Conservation (phyloP, 2,797 vertebrate genomes). For the Enteromius unitaeniatus region DNA sequence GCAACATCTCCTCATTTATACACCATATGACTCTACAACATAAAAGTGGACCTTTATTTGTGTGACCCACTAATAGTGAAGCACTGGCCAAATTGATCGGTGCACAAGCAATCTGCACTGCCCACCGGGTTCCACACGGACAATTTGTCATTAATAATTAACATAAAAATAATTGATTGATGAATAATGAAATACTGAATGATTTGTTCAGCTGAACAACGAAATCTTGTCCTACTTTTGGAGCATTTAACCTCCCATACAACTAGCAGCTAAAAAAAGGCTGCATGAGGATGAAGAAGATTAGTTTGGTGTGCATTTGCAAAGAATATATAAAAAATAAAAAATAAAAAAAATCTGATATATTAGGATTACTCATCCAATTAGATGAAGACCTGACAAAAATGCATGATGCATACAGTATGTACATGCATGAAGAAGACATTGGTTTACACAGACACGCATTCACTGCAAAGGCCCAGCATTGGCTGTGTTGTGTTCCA, state of each 20-base stretch:
- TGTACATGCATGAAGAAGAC: background rate
- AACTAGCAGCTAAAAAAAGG: background rate
- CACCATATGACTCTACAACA: background rate
- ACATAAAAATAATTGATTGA: slow-evolving; percentile 28
- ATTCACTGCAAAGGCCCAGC: background rate
- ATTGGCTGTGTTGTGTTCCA: slow-evolving; percentile 42
- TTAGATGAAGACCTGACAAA: background rate
- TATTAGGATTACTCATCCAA: background rate
- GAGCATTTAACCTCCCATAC: background rate
- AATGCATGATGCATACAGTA: background rate
- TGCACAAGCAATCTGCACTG: slow-evolving; percentile 21
- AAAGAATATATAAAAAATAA: background rate
- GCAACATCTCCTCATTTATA: slow-evolving; percentile 1
- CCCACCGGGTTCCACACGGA: background rate
- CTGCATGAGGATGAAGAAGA: background rate
- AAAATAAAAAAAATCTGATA: background rate
- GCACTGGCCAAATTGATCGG: background rate
- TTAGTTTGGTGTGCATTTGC: slow-evolving; percentile 4
- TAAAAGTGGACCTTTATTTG: background rate
- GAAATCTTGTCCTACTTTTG: background rate
- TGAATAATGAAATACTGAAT: slow-evolving; percentile 33
- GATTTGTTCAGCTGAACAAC: background rate
- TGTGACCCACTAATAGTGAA: slow-evolving; percentile 2
- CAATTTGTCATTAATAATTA: slow-evolving; percentile 24
- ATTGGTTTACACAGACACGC: slow-evolving; percentile 29